A percentile compares a stretch with the other conserved stretches of the same genome.
Conservation (phyloP, 2,113 vertebrate genomes). For the Colaptes auratus region DNA sequence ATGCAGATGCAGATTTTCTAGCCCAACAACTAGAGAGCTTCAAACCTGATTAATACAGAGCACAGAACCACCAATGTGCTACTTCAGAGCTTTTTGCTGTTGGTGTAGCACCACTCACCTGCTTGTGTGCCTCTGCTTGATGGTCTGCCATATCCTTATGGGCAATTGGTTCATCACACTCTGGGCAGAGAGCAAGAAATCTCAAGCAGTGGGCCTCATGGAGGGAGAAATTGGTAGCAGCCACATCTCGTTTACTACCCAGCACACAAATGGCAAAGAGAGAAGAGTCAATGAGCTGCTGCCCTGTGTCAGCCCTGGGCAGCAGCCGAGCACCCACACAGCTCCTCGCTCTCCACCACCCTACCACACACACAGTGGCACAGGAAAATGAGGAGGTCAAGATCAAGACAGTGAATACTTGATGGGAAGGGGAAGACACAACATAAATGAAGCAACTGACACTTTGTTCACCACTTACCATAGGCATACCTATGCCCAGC, state of each 20-base stretch:
- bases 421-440: not conserved
- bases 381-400: not conserved
- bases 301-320: not conserved
- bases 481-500: not conserved
- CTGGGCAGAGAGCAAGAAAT: constrained; percentile 77
- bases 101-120: constrained; percentile 64
- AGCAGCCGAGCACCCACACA: not conserved
- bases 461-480: not conserved
- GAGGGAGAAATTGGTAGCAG: constrained; percentile 75
- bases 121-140: constrained; percentile 64
- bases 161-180: constrained; percentile 75
- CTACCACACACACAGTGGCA: not conserved
- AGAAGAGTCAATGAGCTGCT: not conserved
- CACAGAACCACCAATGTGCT: not conserved
- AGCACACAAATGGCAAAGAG: not conserved
- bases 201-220: constrained; percentile 82
- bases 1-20: not conserved
- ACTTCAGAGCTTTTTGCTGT: not conserved
- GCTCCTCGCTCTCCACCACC: not conserved
- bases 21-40: not conserved
- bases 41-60: not conserved
- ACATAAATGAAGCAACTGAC: not conserved
- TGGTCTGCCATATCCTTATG: constrained; percentile 73
- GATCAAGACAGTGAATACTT: not conserved
- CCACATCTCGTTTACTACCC: constrained; percentile 76